phyloP scores from a whole-genome alignment of 2,113 vertebrate genomes.

The Podarcis raffonei region DNA sequence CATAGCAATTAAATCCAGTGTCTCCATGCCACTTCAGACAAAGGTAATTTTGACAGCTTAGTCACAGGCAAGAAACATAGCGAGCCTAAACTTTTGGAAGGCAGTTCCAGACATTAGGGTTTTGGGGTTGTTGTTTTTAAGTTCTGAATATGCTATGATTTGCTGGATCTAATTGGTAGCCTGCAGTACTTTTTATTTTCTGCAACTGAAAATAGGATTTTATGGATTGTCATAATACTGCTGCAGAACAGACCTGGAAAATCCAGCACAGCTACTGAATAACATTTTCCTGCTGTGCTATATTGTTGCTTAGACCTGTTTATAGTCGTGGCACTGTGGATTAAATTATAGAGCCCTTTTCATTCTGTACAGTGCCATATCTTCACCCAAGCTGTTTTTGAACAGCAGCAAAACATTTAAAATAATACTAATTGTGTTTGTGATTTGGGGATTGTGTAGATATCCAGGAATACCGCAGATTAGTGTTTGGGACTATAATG shows the following conservation, averaged over 20 bases:
- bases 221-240: not conserved
- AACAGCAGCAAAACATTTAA: not conserved
- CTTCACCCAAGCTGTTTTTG: not conserved
- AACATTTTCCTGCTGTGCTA: not conserved
- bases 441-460: not conserved
- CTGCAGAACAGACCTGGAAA: not conserved
- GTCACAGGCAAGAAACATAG: not conserved
- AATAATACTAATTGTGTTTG: not conserved
- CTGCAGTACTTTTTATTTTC: not conserved
- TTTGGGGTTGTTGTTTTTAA: not conserved
- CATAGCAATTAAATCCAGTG: conserved; percentile 66
- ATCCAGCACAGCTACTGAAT: not conserved
- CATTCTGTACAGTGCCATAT: no score
- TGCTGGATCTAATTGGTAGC: not conserved
- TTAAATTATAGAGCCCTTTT: not conserved
- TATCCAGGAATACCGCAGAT: not conserved
- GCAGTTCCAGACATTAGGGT: not conserved
- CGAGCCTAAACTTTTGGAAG: conserved; percentile 10
- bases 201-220: not conserved
- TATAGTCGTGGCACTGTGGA: not conserved
- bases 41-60: conserved; percentile 45
- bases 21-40: conserved; percentile 41
- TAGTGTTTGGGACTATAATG: not conserved
- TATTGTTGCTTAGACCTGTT: not conserved
- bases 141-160: conserved; percentile 2